Evolutionary conservation across 1,140 invertebrate genomes (phyloP).

Genomic region (Aporrectodea caliginosa): DNA sequence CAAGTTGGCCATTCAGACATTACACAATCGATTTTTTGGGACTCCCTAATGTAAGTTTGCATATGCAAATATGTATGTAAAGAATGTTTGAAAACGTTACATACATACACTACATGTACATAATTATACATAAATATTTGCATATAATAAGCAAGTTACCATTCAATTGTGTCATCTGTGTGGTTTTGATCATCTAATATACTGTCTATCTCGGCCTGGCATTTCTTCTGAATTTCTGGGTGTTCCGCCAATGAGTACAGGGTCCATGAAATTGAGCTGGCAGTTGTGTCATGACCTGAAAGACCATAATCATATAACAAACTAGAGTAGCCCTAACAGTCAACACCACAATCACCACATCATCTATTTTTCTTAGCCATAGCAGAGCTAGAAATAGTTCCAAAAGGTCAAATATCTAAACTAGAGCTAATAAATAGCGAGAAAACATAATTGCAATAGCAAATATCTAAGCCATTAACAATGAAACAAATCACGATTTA

Average conservation of each 20-base stretch:
- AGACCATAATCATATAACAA: background rate
- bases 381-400: background rate
- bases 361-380: background rate
- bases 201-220: conserved; percentile 73
- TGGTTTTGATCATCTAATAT: conserved; percentile 62
- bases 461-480: too few relatives aligned
- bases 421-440: too few relatives aligned
- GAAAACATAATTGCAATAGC: too few relatives aligned
- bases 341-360: background rate
- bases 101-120: too few relatives aligned
- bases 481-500: too few relatives aligned
- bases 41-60: background rate
- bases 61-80: background rate
- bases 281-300: conserved; percentile 59
- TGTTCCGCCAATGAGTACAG: conserved; percentile 71
- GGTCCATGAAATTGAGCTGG: conserved; percentile 66
- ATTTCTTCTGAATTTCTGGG: conserved; percentile 73
- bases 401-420: background rate
- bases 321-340: background rate
- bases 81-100: background rate
- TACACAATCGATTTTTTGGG: background rate
- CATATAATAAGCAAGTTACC: background rate
- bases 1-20: background rate
- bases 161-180: conserved; percentile 31
- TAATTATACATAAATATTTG: too few relatives aligned